phyloP scores from a whole-genome alignment of 2,888 invertebrate species.

The Pachymerium ferrugineum region DNA sequence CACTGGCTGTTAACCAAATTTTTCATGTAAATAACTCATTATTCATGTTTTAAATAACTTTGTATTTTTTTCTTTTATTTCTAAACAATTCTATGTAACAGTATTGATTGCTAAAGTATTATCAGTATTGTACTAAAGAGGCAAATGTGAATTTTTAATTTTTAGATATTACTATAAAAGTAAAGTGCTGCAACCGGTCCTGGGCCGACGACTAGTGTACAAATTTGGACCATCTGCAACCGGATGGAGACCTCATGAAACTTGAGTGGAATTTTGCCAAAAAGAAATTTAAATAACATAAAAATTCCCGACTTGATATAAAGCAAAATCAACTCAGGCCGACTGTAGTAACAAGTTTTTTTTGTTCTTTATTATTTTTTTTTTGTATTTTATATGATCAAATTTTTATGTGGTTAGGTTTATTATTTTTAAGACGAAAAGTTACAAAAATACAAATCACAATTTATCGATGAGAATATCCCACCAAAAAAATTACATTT shows the following conservation, averaged over 20 bases:
- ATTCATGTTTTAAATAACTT: slow-evolving; percentile 31
- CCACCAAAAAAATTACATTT: slow-evolving; percentile 19
- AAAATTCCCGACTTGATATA: neutral
- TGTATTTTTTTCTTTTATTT: neutral
- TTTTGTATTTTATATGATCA: neutral
- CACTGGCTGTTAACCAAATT: too few relatives aligned
- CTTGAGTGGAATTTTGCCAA: neutral
- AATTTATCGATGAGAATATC: neutral
- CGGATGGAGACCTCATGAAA: slow-evolving; percentile 59
- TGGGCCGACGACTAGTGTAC: slow-evolving; percentile 70
- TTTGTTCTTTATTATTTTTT: neutral
- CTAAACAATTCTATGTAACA: neutral
- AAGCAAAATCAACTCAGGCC: slow-evolving; percentile 5
- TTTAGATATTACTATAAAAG: slow-evolving; percentile 72
- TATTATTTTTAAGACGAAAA: neutral
- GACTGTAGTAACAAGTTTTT: neutral
- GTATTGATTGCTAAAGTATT: too few relatives aligned
- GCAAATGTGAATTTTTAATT: slow-evolving; percentile 3
- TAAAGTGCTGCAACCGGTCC: slow-evolving; percentile 66
- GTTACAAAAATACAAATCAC: too few relatives aligned
- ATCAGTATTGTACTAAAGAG: neutral
- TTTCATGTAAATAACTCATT: too few relatives aligned
- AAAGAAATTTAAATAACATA: neutral
- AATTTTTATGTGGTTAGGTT: slow-evolving; percentile 16
- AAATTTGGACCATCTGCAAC: slow-evolving; percentile 75